phyloP scores from a whole-genome alignment of 2,888 invertebrate species.

The Trissoscelio sp. region DNA sequence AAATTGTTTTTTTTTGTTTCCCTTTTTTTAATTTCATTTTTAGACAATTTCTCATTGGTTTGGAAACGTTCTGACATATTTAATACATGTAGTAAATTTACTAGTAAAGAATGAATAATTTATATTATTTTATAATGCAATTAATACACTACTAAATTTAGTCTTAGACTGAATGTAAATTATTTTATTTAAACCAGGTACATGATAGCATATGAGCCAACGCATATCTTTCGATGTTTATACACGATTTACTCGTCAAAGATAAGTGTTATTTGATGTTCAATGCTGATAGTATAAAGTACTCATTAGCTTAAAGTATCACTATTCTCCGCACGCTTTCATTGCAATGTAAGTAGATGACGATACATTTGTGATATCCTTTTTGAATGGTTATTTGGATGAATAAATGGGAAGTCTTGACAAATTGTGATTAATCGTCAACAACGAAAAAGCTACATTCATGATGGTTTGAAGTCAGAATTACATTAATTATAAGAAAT shows the following conservation, averaged over 20 bases:
- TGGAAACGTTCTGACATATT: too few relatives aligned
- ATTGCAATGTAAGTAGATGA: slow-evolving; percentile 62
- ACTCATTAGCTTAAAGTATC: slow-evolving; percentile 64
- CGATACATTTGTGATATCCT: slow-evolving; percentile 61
- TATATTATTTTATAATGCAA: too few relatives aligned
- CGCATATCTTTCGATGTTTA: slow-evolving; percentile 51
- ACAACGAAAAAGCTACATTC: slow-evolving; percentile 52
- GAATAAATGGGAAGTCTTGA: slow-evolving; percentile 51
- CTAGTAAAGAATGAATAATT: too few relatives aligned
- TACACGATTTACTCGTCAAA: slow-evolving; percentile 60
- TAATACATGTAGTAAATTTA: too few relatives aligned
- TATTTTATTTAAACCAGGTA: too few relatives aligned
- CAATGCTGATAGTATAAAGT: slow-evolving; percentile 56
- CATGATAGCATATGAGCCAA: slow-evolving; percentile 17
- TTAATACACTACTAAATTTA: too few relatives aligned
- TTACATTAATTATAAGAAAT: slow-evolving; percentile 49
- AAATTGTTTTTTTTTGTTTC: too few relatives aligned
- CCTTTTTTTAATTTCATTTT: too few relatives aligned
- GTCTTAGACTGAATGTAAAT: too few relatives aligned
- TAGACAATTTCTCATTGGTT: too few relatives aligned
- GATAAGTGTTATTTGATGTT: slow-evolving; percentile 66
- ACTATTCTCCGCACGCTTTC: slow-evolving; percentile 46
- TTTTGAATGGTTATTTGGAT: slow-evolving; percentile 50
- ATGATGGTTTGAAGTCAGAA: slow-evolving; percentile 25
- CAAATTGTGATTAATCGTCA: slow-evolving; percentile 53